Evolutionary conservation across 2,113 vertebrate genomes (phyloP), one percentile per base, ranked within the genome.

Genomic region (Lipophrys pholis): DNA sequence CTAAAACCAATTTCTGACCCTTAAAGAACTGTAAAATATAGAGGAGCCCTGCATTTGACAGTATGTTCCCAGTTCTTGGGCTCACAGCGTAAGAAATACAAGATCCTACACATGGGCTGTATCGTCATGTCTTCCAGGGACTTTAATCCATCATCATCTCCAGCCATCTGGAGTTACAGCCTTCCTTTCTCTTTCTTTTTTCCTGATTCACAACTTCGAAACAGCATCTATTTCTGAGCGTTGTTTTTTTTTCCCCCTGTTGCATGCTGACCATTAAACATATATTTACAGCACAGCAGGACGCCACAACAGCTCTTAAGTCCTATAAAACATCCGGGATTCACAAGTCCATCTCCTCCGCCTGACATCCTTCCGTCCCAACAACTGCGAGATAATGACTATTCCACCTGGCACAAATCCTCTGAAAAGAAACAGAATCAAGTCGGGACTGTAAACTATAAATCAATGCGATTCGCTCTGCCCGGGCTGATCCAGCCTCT

Each of bases 371-470:
- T 59, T 61, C 56, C 30, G 12, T 65, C 50, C 6, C 2, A 15
- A 49, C 56, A 55, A 76, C 46, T 70, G 62, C 15, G 43, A 14
- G 62, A 71, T 82, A 79, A 91, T 88, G 83, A 77, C 81, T 77
- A 64, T 88, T 78, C 90, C 91, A 89, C 85, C 87, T 89, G 90
- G 72, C 43, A 38, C 51, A 14, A 53, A 40, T 52, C 52, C 41
- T 72, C 56, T 10, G 1, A 55, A 80, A 70, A 72, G 43, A 54
- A 68, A 67, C 42, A 53, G 54, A 83, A 64, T 68, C 16, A 76
- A 56, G 73, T 78, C 11, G 14, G 39, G 53, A 49, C 72, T 39
- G 8, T 49, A 46, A 69, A 58, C 55, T 74, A 64, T 39, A 82
- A 81, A 83, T 84, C 61, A 50, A 16, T 4, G 16, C 2, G 17